Evolutionary conservation across 2,888 invertebrate species (phyloP).

Genomic region (Mesorhabditis spiculigera): DNA sequence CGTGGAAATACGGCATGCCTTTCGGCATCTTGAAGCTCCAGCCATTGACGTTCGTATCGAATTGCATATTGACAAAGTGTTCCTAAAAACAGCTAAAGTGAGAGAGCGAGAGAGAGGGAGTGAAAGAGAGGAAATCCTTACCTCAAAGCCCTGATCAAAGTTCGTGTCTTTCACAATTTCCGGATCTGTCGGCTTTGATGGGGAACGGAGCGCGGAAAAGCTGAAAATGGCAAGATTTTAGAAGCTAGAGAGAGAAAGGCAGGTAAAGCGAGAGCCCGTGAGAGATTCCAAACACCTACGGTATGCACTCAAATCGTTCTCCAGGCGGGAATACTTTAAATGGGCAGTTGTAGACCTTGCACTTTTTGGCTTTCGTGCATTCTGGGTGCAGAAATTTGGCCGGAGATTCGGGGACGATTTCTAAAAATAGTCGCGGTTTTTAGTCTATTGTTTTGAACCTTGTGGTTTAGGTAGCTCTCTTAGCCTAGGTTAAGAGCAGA

Average conservation of each 20-base stretch:
- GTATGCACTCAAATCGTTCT: slow-evolving; percentile 37
- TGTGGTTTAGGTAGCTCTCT: slow-evolving; percentile 50
- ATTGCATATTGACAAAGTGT: slow-evolving; percentile 52
- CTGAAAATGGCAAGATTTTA: too few species aligned
- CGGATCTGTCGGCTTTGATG: slow-evolving; percentile 16
- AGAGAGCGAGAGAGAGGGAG: too few species aligned
- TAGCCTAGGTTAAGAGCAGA: slow-evolving; percentile 47
- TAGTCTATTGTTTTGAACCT: slow-evolving; percentile 46
- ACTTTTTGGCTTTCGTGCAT: slow-evolving; percentile 29
- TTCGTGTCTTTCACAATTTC: slow-evolving; percentile 25
- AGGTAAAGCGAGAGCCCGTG: too few species aligned
- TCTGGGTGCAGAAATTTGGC: slow-evolving; percentile 37
- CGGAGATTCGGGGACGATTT: slow-evolving; percentile 12
- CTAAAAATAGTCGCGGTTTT: slow-evolving; percentile 19
- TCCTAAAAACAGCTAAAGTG: slow-evolving; percentile 30
- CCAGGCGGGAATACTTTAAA: slow-evolving; percentile 29
- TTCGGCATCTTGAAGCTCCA: slow-evolving; percentile 43
- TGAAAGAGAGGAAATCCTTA: too few species aligned
- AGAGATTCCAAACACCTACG: slow-evolving; percentile 21
- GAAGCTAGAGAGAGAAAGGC: too few species aligned
- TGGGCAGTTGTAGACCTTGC: slow-evolving; percentile 44
- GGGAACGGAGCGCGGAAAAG: slow-evolving; percentile 8
- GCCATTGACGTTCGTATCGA: slow-evolving; percentile 48
- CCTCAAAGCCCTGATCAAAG: slow-evolving; percentile 20
- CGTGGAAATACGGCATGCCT: slow-evolving; percentile 51